These are phyloP conservation scores for Diplogasteroides magnus DNA, from an alignment of 1,140 invertebrate genomes.

Conservation along the genomic window DNA sequence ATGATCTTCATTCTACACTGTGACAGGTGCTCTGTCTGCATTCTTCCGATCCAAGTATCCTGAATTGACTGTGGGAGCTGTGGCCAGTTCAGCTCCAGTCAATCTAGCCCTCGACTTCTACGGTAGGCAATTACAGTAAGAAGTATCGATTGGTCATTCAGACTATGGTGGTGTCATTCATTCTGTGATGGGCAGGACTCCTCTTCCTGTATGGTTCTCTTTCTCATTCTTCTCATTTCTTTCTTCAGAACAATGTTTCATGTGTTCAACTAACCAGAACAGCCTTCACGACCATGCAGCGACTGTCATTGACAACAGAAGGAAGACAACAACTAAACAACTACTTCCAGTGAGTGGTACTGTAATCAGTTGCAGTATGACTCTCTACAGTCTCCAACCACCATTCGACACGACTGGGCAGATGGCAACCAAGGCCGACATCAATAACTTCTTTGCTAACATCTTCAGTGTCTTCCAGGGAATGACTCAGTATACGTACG, in stretches of 20 bases:
- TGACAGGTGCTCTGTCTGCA: slow-evolving; percentile 71
- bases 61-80: too few species aligned
- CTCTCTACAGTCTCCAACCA: slow-evolving; percentile 22
- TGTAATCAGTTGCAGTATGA: background rate
- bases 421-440: slow-evolving; percentile 21
- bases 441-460: slow-evolving; percentile 33
- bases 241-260: slow-evolving; percentile 28
- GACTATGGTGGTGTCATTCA: background rate
- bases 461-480: slow-evolving; percentile 30
- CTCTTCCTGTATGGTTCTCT: too few species aligned
- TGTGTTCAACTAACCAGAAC: slow-evolving; percentile 22
- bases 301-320: slow-evolving; percentile 24
- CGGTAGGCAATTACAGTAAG: too few species aligned
- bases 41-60: slow-evolving; percentile 85
- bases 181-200: too few species aligned
- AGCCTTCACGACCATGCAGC: slow-evolving; percentile 23
- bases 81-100: slow-evolving; percentile 82
- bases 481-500: slow-evolving; percentile 36
- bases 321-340: slow-evolving; percentile 26
- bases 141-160: too few species aligned
- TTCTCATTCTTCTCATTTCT: background rate
- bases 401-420: slow-evolving; percentile 22
- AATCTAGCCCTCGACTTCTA: slow-evolving; percentile 74
- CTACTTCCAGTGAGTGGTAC: too few species aligned
- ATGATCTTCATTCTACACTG: too few species aligned